These are phyloP conservation scores for Cossypha caffra DNA, from an alignment of 2,797 vertebrate species.

Conservation along the genomic window DNA sequence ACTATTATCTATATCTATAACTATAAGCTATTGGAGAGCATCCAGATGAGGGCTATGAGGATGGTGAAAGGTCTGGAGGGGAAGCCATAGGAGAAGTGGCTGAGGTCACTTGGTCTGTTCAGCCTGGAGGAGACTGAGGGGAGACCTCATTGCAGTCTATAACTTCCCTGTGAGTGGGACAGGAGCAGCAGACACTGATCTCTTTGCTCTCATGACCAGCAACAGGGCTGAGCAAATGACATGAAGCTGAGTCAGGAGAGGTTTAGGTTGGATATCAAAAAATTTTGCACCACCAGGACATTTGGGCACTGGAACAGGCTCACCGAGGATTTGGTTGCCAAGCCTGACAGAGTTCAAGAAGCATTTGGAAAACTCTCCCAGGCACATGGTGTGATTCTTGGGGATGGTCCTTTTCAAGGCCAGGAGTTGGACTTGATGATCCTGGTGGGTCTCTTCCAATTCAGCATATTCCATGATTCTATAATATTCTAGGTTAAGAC, in stretches of 20 bases:
- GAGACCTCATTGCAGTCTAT: not conserved
- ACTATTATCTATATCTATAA: not conserved
- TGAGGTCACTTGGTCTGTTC: not conserved
- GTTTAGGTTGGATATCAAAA: not conserved
- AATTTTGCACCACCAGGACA: not conserved
- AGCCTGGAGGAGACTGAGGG: not conserved
- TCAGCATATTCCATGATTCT: not conserved
- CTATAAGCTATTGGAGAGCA: not conserved
- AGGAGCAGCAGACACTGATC: not conserved
- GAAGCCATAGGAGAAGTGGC: not conserved
- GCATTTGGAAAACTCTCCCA: not conserved
- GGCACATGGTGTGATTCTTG: not conserved
- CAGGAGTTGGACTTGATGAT: rapidly evolving
- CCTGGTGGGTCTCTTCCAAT: not conserved
- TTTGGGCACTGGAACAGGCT: not conserved
- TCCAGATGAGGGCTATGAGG: not conserved
- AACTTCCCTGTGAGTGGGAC: not conserved
- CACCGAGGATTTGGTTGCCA: not conserved
- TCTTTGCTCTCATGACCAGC: not conserved
- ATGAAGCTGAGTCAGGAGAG: not conserved
- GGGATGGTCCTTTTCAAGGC: not conserved
- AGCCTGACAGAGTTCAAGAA: not conserved
- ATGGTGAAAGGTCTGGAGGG: not conserved
- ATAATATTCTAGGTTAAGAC: not conserved
- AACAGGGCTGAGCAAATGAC: not conserved